A percentile compares a stretch with the other conserved stretches of the same genome.
phyloP scores from a whole-genome alignment of 2,797 vertebrate genomes.

The Podarcis lilfordi region DNA sequence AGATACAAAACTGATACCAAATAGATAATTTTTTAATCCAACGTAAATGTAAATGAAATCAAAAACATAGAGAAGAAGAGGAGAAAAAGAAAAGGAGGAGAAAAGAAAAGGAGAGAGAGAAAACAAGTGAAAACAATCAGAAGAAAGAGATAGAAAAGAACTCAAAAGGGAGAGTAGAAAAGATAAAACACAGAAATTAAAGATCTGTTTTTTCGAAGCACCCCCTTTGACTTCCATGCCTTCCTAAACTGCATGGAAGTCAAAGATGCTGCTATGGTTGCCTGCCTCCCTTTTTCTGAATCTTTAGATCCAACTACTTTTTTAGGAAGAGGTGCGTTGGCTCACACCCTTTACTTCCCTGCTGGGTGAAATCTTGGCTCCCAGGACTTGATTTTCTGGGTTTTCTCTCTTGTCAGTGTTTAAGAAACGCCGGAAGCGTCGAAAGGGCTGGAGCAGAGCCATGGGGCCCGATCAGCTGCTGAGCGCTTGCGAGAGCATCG shows the following conservation, averaged over 20 bases:
- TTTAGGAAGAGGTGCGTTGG: neutral
- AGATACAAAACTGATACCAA: too few relatives aligned
- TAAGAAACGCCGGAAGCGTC: slow-evolving; percentile 87
- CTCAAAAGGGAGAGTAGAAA: too few relatives aligned
- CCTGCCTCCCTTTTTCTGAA: too few relatives aligned
- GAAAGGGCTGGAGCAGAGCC: slow-evolving; percentile 81
- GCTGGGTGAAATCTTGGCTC: neutral
- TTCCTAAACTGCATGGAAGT: neutral
- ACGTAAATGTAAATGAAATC: too few relatives aligned
- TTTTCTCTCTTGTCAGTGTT: slow-evolving; percentile 77
- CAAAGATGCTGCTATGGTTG: neutral
- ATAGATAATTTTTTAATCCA: too few relatives aligned
- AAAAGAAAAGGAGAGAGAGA: too few relatives aligned
- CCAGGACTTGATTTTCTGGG: neutral
- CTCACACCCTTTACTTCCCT: neutral
- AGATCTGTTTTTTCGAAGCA: neutral
- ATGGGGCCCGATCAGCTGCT: slow-evolving; percentile 87
- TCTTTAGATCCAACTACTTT: too few relatives aligned
- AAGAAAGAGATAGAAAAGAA: too few relatives aligned
- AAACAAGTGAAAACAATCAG: too few relatives aligned
- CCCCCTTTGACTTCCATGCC: neutral
- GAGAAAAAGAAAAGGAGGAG: too few relatives aligned
- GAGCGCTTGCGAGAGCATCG: slow-evolving; percentile 88
- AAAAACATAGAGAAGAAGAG: too few relatives aligned
- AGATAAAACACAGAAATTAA: too few relatives aligned